phyloP scores from a whole-genome alignment of 2,113 vertebrate species.

The Antigone vipio region DNA sequence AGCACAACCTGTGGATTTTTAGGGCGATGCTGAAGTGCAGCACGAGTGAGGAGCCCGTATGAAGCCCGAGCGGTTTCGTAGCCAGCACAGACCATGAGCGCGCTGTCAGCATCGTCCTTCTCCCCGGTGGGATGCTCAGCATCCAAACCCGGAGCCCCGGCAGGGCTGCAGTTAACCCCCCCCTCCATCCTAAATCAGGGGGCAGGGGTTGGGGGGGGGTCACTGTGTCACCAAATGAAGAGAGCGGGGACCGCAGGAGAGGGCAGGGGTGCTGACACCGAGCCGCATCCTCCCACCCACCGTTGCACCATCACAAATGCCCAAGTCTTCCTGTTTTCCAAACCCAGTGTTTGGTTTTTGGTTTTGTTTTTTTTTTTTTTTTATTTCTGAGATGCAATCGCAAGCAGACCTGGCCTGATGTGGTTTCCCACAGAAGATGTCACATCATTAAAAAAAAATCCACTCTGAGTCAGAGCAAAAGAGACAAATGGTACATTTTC shows the following conservation, averaged over 20 bases:
- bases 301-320: background rate
- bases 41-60: background rate
- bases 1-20: background rate
- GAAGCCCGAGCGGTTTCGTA: background rate
- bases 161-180: background rate
- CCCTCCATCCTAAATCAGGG: background rate
- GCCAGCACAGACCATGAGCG: background rate
- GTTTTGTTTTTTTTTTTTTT: background rate
- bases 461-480: background rate
- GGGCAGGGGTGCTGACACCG: background rate
- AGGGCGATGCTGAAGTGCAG: background rate
- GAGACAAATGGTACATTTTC: background rate
- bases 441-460: fast-evolving
- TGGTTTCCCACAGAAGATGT: background rate
- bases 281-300: background rate
- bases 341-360: background rate
- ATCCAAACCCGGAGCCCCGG: background rate
- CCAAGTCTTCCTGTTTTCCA: background rate
- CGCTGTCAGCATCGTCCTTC: background rate
- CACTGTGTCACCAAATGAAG: background rate
- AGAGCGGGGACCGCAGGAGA: background rate
- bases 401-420: background rate
- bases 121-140: background rate
- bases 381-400: background rate
- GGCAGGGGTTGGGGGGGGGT: background rate